phyloP scores from a whole-genome alignment of 2,888 invertebrate species.

The Melanargia galathea region DNA sequence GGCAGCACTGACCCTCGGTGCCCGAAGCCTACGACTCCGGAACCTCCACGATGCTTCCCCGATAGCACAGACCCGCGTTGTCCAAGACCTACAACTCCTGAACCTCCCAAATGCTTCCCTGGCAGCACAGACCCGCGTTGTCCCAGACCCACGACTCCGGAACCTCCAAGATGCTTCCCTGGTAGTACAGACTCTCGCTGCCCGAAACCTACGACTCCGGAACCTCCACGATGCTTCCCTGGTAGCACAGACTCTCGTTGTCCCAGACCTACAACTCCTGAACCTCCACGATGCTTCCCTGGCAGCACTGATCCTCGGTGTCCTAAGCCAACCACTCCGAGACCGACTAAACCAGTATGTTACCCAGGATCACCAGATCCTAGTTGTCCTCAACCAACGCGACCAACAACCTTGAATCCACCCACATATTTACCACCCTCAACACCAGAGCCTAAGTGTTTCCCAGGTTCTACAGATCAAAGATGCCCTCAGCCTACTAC shows the following conservation, averaged over 20 bases:
- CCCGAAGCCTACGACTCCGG: conserved; percentile 42
- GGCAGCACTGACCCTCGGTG: conserved; percentile 49
- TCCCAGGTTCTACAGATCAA: too few species aligned
- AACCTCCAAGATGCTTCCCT: conserved; percentile 55
- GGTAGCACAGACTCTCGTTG: conserved; percentile 53
- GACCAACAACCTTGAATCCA: neutral
- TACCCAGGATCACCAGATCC: neutral
- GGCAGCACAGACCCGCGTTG: conserved; percentile 47
- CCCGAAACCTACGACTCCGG: conserved; percentile 48
- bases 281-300: neutral
- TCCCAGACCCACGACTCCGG: conserved; percentile 49
- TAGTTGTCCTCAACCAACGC: neutral
- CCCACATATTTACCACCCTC: neutral
- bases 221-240: conserved; percentile 50
- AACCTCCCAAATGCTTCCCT: conserved; percentile 30
- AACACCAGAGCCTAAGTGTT: neutral
- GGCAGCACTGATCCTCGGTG: neutral
- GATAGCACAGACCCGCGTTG: conserved; percentile 34
- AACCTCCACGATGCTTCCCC: conserved; percentile 34
- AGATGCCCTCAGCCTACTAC: too few species aligned
- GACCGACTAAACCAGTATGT: neutral
- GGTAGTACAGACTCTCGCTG: conserved; percentile 62
- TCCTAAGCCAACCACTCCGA: neutral
- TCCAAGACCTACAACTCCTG: conserved; percentile 22
- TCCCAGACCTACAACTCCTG: conserved; percentile 42